phyloP scores from a whole-genome alignment of 1,140 invertebrate genomes.

The Archegozetes longisetosus region DNA sequence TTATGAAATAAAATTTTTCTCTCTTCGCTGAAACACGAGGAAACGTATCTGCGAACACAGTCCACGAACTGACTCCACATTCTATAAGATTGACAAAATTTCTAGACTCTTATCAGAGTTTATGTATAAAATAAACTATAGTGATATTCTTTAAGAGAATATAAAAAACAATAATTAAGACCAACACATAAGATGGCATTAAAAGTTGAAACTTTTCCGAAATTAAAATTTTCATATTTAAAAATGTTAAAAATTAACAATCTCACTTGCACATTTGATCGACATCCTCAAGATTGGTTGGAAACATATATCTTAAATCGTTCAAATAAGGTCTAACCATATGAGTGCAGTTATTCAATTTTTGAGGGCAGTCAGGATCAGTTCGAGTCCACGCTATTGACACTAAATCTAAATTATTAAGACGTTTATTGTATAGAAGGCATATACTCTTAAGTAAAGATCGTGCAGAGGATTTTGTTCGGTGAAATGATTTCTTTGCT shows the following conservation, averaged over 20 bases:
- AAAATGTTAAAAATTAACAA: background rate
- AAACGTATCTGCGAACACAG: constrained; percentile 22
- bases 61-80: constrained; percentile 24
- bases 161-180: background rate
- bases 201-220: too few species aligned
- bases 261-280: constrained; percentile 25
- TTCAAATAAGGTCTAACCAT: constrained; percentile 21
- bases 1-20: constrained; percentile 21
- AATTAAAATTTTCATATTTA: background rate
- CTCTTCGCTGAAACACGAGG: constrained; percentile 20
- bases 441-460: too few species aligned
- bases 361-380: constrained; percentile 1
- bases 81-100: constrained; percentile 13
- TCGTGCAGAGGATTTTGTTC: too few species aligned
- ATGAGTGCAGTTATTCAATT: constrained; percentile 21
- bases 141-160: too few species aligned
- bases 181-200: too few species aligned
- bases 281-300: constrained; percentile 20
- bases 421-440: too few species aligned
- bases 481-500: too few species aligned
- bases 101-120: background rate
- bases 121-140: too few species aligned
- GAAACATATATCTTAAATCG: constrained; percentile 23
- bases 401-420: background rate
- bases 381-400: background rate